Percentiles rank a stretch among this genome's conserved stretches.
Conservation (phyloP, 2,888 invertebrate species). For the Gryllus longicercus region DNA sequence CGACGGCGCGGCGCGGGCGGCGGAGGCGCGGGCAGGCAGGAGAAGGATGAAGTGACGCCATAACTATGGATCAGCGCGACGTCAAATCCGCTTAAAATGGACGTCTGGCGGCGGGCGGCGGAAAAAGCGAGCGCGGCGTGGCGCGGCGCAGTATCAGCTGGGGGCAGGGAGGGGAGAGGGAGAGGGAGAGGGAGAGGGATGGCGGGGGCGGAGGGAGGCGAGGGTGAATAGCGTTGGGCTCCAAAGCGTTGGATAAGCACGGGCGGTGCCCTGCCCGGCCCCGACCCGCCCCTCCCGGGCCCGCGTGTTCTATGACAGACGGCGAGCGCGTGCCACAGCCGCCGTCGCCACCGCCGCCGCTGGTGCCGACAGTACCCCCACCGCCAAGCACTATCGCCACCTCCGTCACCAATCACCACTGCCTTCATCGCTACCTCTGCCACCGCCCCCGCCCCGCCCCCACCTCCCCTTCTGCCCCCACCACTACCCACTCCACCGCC, state of each 20-base stretch:
- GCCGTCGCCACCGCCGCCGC: too few relatives aligned
- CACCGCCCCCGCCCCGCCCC: too few relatives aligned
- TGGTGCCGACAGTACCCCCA: too few relatives aligned
- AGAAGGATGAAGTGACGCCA: slow-evolving; percentile 17
- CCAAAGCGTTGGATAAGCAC: background rate
- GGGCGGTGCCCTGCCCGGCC: background rate
- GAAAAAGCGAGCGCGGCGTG: background rate
- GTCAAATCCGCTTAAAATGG: slow-evolving; percentile 17
- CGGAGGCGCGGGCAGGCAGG: background rate
- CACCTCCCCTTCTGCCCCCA: too few relatives aligned
- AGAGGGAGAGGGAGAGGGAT: background rate
- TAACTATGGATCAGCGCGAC: slow-evolving; percentile 1
- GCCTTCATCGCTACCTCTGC: too few relatives aligned
- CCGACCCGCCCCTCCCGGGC: background rate
- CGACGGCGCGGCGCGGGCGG: background rate
- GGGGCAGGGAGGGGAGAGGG: background rate
- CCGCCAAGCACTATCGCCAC: too few relatives aligned
- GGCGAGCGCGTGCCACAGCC: background rate
- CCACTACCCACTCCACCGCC: too few relatives aligned
- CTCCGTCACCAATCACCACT: too few relatives aligned
- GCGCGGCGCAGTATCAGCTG: background rate
- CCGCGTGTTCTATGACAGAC: background rate
- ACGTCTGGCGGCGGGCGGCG: slow-evolving; percentile 7
- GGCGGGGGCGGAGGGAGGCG: background rate
- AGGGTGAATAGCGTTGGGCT: background rate